These are phyloP conservation scores for Melanocharis versteri DNA, from an alignment of 2,113 vertebrate genomes.

Conservation along the genomic window DNA sequence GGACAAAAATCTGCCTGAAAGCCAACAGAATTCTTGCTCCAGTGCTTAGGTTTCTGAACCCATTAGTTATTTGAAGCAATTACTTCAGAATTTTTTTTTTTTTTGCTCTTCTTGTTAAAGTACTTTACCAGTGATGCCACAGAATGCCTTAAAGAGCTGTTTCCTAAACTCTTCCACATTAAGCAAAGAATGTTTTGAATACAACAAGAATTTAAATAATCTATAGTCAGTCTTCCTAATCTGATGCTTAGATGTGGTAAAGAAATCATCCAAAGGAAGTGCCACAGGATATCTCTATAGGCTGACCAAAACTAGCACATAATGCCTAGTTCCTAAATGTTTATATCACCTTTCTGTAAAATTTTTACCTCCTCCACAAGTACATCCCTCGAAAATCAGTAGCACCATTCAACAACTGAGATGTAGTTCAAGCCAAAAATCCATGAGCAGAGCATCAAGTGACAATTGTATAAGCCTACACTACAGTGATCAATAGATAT, in stretches of 20 bases:
- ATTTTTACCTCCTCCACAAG: neutral
- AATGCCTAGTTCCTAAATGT: neutral
- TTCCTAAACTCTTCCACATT: neutral
- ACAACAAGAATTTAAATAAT: neutral
- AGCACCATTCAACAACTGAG: neutral
- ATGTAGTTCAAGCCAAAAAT: neutral
- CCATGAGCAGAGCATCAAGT: neutral
- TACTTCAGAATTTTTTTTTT: neutral
- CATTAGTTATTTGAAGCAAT: fast-evolving
- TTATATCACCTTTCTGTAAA: neutral
- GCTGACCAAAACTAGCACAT: neutral
- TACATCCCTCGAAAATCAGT: neutral
- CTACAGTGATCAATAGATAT: neutral
- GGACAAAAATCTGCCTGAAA: neutral
- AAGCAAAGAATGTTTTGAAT: neutral
- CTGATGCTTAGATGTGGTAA: neutral
- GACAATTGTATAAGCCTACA: neutral
- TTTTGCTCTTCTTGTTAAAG: neutral
- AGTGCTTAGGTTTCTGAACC: neutral
- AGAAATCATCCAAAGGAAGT: neutral
- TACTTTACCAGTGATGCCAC: neutral
- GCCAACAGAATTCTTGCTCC: neutral
- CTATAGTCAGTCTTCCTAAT: neutral
- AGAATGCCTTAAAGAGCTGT: neutral
- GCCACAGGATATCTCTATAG: neutral